Evolutionary conservation across 2,797 vertebrate species (phyloP).

Genomic region (Pseudochirops corinnae): DNA sequence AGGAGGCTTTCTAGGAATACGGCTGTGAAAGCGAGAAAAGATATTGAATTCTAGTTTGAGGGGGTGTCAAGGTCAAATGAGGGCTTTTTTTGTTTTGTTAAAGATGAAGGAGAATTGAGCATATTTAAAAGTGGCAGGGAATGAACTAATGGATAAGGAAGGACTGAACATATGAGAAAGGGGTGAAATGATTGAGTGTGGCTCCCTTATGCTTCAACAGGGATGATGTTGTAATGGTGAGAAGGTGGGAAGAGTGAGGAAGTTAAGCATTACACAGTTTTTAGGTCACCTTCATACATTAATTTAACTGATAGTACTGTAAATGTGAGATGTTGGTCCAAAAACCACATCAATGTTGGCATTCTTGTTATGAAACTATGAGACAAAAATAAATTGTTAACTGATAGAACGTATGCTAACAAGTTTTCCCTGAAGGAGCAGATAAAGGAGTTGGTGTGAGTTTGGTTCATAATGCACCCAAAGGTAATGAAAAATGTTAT

Average conservation of each 20-base stretch:
- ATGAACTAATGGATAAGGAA: neutral
- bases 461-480: neutral
- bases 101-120: neutral
- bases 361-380: neutral
- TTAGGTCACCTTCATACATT: neutral
- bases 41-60: neutral
- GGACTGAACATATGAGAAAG: neutral
- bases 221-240: neutral
- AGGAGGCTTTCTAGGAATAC: neutral
- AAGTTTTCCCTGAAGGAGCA: neutral
- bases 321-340: too few species aligned
- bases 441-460: neutral
- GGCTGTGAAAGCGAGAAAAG: neutral
- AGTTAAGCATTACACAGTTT: neutral
- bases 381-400: neutral
- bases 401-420: neutral
- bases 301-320: neutral
- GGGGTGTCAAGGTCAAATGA: neutral
- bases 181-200: neutral
- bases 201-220: neutral
- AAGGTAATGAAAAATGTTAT: neutral
- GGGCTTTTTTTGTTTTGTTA: neutral
- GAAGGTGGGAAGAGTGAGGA: neutral
- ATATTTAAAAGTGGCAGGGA: neutral
- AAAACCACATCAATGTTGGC: neutral